Conservation (phyloP, 2,113 vertebrate species). For the Merops nubicus region DNA sequence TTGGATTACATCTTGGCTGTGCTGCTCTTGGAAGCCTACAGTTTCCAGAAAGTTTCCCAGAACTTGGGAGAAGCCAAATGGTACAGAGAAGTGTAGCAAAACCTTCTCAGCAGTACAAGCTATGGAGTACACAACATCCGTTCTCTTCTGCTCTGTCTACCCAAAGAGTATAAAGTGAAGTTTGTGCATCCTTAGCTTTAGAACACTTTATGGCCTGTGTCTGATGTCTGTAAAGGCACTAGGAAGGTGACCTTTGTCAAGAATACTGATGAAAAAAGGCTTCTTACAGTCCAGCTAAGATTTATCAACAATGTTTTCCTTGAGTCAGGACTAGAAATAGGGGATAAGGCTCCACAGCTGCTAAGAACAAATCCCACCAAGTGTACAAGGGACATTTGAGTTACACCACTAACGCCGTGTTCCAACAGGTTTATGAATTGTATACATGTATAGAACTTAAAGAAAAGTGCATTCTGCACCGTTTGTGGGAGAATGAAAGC, state of each 20-base stretch:
- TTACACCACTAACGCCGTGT: background rate
- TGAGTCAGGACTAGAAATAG: background rate
- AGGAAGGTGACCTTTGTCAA: background rate
- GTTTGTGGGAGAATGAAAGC: background rate
- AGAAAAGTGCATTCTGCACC: background rate
- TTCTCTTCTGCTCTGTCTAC: background rate
- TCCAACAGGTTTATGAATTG: background rate
- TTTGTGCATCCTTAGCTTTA: background rate
- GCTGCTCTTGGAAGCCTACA: constrained; percentile 30
- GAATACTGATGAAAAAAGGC: background rate
- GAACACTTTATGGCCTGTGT: background rate
- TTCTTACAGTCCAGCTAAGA: background rate
- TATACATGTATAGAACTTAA: background rate
- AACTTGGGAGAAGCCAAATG: constrained; percentile 23
- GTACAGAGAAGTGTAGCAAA: background rate
- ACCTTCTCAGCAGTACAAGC: background rate
- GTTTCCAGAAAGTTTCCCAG: constrained; percentile 20
- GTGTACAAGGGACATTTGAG: background rate
- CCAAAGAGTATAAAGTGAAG: background rate
- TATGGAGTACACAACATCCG: background rate
- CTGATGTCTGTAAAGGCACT: background rate
- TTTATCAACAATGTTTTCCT: background rate
- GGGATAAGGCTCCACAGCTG: background rate
- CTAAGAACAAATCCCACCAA: background rate
- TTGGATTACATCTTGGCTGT: constrained; percentile 25